Conservation (phyloP, 2,113 vertebrate genomes). For the Oryzias melastigma region DNA sequence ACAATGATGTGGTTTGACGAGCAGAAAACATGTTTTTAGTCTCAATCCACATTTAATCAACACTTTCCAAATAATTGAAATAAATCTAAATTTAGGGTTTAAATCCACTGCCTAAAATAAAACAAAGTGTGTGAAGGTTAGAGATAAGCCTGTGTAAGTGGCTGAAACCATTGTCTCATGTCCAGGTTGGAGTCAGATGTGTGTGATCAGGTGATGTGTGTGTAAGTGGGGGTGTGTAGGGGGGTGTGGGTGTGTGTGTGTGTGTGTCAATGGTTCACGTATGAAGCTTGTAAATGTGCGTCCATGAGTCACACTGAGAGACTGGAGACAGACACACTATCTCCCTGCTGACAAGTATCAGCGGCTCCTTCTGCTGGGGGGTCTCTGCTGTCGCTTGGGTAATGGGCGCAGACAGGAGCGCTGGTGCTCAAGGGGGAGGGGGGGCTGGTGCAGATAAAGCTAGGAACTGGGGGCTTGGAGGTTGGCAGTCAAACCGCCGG, state of each 20-base stretch:
- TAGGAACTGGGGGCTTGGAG: constrained; percentile 11
- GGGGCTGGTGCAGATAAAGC: constrained; percentile 6
- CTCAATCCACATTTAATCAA: background rate
- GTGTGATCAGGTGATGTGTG: background rate
- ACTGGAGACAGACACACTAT: constrained; percentile 54
- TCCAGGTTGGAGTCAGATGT: background rate
- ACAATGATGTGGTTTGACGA: no score
- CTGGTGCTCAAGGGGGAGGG: constrained; percentile 25
- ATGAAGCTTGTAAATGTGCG: no score
- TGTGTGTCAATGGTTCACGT: no score
- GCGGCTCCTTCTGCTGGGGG: constrained; percentile 58
- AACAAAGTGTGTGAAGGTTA: background rate
- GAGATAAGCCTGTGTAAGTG: background rate
- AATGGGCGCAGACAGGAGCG: constrained; percentile 44
- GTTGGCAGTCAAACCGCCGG: constrained; percentile 45
- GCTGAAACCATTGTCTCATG: no score
- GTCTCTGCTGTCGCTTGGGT: constrained; percentile 47
- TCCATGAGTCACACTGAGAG: constrained; percentile 34
- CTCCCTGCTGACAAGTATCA: constrained; percentile 68
- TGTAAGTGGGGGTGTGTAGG: no score
- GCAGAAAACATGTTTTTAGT: no score
- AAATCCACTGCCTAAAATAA: constrained; percentile 2
- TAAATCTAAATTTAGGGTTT: background rate
- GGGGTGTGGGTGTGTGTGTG: no score
- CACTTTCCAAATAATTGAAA: background rate